A percentile compares a stretch with the other conserved stretches of the same genome.
Conservation (phyloP, 2,797 vertebrate genomes). For the Tachyglossus aculeatus region DNA sequence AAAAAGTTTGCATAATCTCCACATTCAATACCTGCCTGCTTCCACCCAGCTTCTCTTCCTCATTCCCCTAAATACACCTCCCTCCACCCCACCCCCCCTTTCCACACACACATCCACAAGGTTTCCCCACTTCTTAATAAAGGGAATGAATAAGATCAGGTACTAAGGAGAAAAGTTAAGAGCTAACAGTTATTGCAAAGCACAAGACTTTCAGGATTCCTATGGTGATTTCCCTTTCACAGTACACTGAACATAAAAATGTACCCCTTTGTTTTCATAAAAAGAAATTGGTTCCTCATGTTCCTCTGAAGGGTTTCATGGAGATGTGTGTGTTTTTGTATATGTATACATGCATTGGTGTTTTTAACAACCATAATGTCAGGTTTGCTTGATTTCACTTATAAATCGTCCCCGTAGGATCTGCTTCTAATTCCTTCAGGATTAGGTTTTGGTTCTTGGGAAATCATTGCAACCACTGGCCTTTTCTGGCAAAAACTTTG, state of each 20-base stretch:
- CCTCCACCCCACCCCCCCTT: no score
- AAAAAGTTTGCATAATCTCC: no score
- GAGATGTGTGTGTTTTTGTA: neutral
- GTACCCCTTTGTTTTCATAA: slow-evolving; percentile 7
- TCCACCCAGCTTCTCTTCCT: no score
- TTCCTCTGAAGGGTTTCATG: neutral
- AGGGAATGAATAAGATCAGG: neutral
- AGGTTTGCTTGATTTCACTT: neutral
- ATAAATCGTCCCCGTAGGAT: neutral
- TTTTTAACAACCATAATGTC: neutral
- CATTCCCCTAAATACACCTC: no score
- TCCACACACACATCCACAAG: neutral
- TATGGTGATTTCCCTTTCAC: neutral
- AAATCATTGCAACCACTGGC: neutral
- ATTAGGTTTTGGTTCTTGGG: neutral
- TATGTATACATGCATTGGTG: neutral
- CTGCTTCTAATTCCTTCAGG: neutral
- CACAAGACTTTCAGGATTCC: neutral
- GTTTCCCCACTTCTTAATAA: neutral
- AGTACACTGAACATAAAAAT: neutral
- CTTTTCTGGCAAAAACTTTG: neutral
- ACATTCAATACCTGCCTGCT: no score
- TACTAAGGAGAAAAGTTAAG: neutral
- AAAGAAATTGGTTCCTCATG: neutral
- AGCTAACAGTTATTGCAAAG: neutral